These are phyloP conservation scores for Paralichthys olivaceus DNA, from an alignment of 2,113 vertebrate species.

Conservation along the genomic window DNA sequence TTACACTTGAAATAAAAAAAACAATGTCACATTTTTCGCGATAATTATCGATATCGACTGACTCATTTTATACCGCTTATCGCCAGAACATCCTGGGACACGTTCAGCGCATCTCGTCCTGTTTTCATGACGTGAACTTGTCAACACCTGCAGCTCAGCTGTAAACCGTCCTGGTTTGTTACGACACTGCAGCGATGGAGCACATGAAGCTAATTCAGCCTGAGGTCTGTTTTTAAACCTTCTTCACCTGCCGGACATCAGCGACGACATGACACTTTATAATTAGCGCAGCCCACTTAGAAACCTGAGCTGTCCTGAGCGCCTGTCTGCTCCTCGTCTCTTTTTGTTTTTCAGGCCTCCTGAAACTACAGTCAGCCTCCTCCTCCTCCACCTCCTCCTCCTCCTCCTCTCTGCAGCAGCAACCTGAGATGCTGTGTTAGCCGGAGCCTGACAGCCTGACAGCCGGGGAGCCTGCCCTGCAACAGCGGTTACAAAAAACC, in stretches of 20 bases:
- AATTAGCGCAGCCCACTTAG: slow-evolving; percentile 37
- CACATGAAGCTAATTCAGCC: neutral
- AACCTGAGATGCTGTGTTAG: slow-evolving; percentile 76
- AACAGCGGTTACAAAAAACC: slow-evolving; percentile 29
- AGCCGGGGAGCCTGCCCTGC: neutral
- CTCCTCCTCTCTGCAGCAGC: slow-evolving; percentile 61
- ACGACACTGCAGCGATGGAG: too few species aligned
- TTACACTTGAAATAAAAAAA: neutral
- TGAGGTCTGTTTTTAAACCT: neutral
- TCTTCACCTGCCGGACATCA: neutral
- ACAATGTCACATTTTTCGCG: neutral
- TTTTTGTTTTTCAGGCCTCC: slow-evolving; percentile 62
- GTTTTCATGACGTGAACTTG: neutral
- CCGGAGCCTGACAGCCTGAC: slow-evolving; percentile 29
- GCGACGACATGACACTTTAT: slow-evolving; percentile 14
- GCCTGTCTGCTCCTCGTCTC: neutral
- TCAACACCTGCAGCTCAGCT: neutral
- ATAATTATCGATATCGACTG: neutral
- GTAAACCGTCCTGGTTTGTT: too few species aligned
- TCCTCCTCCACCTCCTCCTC: slow-evolving; percentile 21
- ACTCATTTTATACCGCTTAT: neutral
- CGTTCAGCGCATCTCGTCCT: neutral
- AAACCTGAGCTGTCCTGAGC: slow-evolving; percentile 3
- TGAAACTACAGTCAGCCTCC: slow-evolving; percentile 57
- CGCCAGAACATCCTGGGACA: neutral